These are phyloP conservation scores for Dromas ardeola DNA, from an alignment of 2,113 vertebrate species.

Conservation along the genomic window DNA sequence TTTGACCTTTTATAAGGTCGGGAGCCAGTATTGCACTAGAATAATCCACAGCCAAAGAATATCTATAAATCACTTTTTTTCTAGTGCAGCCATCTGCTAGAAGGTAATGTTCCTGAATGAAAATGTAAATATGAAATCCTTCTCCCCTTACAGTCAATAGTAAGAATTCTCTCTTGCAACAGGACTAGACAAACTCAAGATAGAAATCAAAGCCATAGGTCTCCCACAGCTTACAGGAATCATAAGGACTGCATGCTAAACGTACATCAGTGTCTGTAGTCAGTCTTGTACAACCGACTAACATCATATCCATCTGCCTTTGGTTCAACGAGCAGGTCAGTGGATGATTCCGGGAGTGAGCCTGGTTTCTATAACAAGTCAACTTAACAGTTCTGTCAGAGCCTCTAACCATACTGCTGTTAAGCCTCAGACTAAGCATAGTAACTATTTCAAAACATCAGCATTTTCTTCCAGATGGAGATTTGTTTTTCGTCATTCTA, in stretches of 20 bases:
- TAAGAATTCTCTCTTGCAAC: not conserved
- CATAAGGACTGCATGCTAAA: not conserved
- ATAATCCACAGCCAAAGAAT: not conserved
- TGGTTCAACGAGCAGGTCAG: not conserved
- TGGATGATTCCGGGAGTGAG: not conserved
- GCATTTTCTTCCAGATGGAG: not conserved
- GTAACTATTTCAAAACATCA: not conserved
- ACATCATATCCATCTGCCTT: not conserved
- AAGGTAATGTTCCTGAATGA: not conserved
- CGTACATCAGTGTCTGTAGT: not conserved
- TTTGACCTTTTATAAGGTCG: not conserved
- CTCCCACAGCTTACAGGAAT: not conserved
- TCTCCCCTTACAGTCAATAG: not conserved
- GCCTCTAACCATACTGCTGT: not conserved
- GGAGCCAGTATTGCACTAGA: not conserved
- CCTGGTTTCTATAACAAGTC: not conserved
- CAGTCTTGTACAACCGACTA: not conserved
- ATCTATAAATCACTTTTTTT: not conserved
- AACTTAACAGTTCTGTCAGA: not conserved
- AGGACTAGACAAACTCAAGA: not conserved
- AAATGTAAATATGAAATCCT: not conserved
- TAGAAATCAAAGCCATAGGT: not conserved
- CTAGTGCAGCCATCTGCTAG: not conserved
- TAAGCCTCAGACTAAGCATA: not conserved
- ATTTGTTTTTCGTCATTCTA: not conserved